A percentile compares a stretch with the other conserved stretches of the same genome.
Conservation (phyloP, 2,113 vertebrate genomes). For the Scomber japonicus region DNA sequence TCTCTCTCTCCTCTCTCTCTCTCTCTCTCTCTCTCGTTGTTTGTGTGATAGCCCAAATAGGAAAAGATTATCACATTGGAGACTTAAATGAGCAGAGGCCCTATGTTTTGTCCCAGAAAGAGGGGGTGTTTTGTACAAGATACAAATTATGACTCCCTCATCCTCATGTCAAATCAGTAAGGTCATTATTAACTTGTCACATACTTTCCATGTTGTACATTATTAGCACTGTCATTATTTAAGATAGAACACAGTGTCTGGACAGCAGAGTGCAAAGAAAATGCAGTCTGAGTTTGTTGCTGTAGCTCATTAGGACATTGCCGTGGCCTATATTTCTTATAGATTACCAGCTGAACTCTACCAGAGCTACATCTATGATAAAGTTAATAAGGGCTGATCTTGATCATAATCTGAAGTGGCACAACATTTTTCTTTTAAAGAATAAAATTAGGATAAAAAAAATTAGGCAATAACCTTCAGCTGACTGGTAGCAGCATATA, state of each 20-base stretch:
- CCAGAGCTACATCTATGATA: neutral
- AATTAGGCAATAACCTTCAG: neutral
- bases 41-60: constrained; percentile 43
- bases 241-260: constrained; percentile 37
- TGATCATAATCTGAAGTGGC: constrained; percentile 24
- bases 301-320: constrained; percentile 5
- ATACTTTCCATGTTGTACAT: constrained; percentile 26
- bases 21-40: constrained; percentile 35
- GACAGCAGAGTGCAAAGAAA: constrained; percentile 25
- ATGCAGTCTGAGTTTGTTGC: constrained; percentile 17
- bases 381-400: constrained; percentile 6
- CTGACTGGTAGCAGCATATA: neutral
- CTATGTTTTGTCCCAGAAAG: constrained; percentile 46
- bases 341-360: constrained; percentile 2
- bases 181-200: constrained; percentile 62
- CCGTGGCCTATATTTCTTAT: constrained; percentile 4
- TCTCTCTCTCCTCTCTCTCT: neutral
- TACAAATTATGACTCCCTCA: constrained; percentile 55
- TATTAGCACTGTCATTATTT: constrained; percentile 54
- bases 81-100: constrained; percentile 37
- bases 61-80: constrained; percentile 52
- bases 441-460: neutral
- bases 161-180: constrained; percentile 49
- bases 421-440: too few species aligned
- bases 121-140: constrained; percentile 42